Conservation (phyloP, 2,888 invertebrate species). For the Arge pagana region DNA sequence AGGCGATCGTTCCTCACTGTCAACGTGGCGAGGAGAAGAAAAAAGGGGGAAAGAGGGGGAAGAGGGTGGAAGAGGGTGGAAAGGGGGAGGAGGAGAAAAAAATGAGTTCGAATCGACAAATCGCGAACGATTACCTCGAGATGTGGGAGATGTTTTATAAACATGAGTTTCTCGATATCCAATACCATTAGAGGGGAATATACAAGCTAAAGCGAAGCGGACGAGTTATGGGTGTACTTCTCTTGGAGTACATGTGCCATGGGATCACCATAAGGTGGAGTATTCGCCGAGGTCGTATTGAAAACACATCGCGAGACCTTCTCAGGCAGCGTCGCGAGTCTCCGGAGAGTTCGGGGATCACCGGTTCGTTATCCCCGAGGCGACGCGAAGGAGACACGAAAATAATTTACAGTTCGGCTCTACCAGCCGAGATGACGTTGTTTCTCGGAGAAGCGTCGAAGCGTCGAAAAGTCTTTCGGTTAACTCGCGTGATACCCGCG, state of each 20-base stretch:
- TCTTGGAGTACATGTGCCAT: constrained; percentile 45
- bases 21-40: too few species aligned
- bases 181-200: constrained; percentile 46
- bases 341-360: constrained; percentile 49
- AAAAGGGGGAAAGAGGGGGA: too few species aligned
- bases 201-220: constrained; percentile 40
- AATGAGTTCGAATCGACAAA: constrained; percentile 8
- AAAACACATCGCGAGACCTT: constrained; percentile 36
- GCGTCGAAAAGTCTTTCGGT: too few species aligned
- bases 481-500: too few species aligned
- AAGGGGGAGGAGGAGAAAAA: too few species aligned
- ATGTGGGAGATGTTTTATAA: constrained; percentile 21
- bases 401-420: constrained; percentile 42
- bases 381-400: constrained; percentile 40
- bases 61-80: too few species aligned
- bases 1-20: too few species aligned
- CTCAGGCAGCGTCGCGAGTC: constrained; percentile 28
- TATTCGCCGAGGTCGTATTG: constrained; percentile 49
- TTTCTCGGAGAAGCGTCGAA: neutral
- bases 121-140: constrained; percentile 17
- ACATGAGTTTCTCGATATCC: constrained; percentile 37
- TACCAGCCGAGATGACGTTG: neutral
- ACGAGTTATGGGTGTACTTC: constrained; percentile 50
- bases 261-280: constrained; percentile 58
- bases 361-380: constrained; percentile 49